Base-by-base conservation (phyloP, 2,888 invertebrate genomes). In the Drosophila recens region DNA sequence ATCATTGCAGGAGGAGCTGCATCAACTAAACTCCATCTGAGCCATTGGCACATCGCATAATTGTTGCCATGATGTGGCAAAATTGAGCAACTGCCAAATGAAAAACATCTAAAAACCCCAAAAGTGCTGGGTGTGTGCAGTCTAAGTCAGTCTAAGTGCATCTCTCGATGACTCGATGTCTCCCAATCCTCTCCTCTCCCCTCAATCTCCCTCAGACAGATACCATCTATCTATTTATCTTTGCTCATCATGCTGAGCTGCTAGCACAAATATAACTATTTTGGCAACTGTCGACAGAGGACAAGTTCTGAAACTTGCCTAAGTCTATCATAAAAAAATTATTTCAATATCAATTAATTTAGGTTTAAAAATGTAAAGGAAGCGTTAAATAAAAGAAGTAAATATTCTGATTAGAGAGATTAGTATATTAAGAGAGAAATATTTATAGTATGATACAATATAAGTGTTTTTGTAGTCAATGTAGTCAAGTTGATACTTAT, bases 61-160 rank as follows among this genome's bases (percentile, higher is more conserved):
- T 82, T 85, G 82, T 52, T 74, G 59, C 27, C 67, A 72, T 85
- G 86, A 85, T 78, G 72, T 34, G 57, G 82, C 86, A 71, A 61
- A 79, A 67, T 67, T 71, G 34, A 63, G 71, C 57, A 81, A 71
- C 68, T 65, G 73, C 52, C 34, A 57, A 17, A 49, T 23, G 27
- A 57, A 13, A 49, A 38, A 27, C 33, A 53, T 15, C 11, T 15
- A 2, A 58, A 58, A 15, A 17, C 13, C 58, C 40, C 17, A 67
- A 75, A 79, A 84, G 76, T 76, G 82, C 63, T 63, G 67, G 72
- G 69, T 80, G 75, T 78, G 68, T 62, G 59, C 68, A 54, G 63
- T 61, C 48, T 57, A 48, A 52, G 63, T 64, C 52, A 57, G 51
- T 61, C 64, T 43, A 56, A 33, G 52, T 46, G 36, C 45, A 46